A percentile compares a stretch with the other conserved stretches of the same genome.
phyloP scores from a whole-genome alignment of 2,888 invertebrate species.

The Lasioglossum vierecki region DNA sequence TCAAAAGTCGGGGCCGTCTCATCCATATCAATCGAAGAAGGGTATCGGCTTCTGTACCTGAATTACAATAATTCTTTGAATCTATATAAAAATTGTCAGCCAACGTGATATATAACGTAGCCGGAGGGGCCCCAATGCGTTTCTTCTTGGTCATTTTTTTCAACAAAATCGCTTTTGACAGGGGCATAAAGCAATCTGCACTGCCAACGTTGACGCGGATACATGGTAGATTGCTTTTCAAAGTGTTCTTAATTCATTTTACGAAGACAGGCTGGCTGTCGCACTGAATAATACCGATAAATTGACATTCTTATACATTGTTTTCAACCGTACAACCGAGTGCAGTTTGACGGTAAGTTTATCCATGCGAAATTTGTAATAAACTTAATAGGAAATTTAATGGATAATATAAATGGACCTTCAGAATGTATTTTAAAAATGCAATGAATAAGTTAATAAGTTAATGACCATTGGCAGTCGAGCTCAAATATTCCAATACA shows the following conservation, averaged over 20 bases:
- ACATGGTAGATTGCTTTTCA: not conserved
- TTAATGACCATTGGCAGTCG: no score
- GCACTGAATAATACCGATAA: not conserved
- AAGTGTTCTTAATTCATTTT: not conserved
- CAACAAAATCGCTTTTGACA: not conserved
- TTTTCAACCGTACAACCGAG: not conserved
- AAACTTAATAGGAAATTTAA: not conserved
- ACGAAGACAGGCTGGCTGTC: not conserved
- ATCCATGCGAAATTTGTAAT: not conserved
- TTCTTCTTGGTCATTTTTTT: not conserved
- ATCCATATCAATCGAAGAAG: slow-evolving; percentile 81
- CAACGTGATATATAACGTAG: slow-evolving; percentile 11
- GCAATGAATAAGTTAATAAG: not conserved
- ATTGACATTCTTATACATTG: not conserved
- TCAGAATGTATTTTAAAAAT: not conserved
- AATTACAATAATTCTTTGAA: slow-evolving; percentile 59
- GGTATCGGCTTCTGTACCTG: slow-evolving; percentile 44
- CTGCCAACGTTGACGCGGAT: not conserved
- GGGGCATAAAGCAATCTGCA: not conserved
- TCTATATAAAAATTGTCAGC: slow-evolving; percentile 45
- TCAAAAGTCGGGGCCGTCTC: slow-evolving; percentile 78
- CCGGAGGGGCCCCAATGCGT: not conserved
- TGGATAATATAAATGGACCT: no score
- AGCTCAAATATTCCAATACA: not conserved
- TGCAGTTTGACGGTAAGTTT: not conserved